A percentile compares a stretch with the other conserved stretches of the same genome.
These are phyloP conservation scores for Eucidaris tribuloides DNA, from an alignment of 35 echinoderm and acorn worm species.

Conservation along the genomic window DNA sequence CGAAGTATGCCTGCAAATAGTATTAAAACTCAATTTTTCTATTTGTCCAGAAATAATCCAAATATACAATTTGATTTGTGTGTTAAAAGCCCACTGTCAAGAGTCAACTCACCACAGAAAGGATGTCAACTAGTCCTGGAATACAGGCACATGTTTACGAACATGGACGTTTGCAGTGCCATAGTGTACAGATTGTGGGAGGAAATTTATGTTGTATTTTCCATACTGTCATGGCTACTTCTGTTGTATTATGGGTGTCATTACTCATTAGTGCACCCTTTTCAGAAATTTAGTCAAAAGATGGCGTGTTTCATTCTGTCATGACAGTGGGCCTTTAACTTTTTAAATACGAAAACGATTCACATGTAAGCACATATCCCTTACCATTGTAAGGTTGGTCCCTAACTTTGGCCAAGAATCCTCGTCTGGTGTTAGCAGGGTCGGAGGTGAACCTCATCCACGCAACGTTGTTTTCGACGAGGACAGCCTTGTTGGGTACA, in stretches of 20 bases:
- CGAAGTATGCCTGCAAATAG: no score
- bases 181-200: no score
- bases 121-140: no score
- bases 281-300: neutral
- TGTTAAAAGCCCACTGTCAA: no score
- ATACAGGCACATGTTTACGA: no score
- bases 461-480: constrained; percentile 34
- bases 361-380: neutral
- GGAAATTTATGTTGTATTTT: no score
- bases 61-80: no score
- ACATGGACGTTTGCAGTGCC: no score
- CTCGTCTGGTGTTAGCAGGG: constrained; percentile 40
- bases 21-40: no score
- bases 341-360: neutral
- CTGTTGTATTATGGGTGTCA: neutral
- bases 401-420: constrained; percentile 64
- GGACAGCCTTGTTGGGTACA: neutral
- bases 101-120: no score
- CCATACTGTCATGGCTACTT: neutral
- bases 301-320: neutral
- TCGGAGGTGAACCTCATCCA: constrained; percentile 86
- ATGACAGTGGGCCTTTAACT: neutral
- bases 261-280: neutral
- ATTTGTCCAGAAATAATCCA: no score
- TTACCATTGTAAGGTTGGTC: constrained; percentile 80